Evolutionary conservation across 2,113 vertebrate genomes (phyloP).

Genomic region (Calidris pygmaea): DNA sequence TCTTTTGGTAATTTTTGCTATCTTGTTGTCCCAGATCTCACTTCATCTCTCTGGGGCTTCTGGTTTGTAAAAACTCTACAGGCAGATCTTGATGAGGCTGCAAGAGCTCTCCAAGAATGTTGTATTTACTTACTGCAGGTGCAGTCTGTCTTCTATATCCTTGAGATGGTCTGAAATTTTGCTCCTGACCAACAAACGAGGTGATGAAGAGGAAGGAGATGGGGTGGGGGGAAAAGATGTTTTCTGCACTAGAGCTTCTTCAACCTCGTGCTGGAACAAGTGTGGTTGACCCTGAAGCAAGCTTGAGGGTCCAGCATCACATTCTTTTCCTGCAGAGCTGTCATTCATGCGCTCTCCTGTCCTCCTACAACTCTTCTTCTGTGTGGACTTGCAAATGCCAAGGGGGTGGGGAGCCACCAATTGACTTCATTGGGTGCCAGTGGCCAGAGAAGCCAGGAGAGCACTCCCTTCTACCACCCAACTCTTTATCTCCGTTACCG

Average conservation of each 20-base stretch:
- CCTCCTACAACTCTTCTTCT: neutral
- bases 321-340: neutral
- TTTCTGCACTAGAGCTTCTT: neutral
- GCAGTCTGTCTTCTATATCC: neutral
- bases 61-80: neutral
- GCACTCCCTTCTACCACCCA: neutral
- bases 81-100: neutral
- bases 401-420: neutral
- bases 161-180: neutral
- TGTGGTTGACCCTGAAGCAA: neutral
- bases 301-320: too few relatives aligned
- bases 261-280: neutral
- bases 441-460: neutral
- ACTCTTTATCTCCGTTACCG: neutral
- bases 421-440: neutral
- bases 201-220: neutral
- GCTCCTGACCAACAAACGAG: neutral
- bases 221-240: neutral
- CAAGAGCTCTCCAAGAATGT: neutral
- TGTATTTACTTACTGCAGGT: neutral
- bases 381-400: neutral
- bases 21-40: neutral
- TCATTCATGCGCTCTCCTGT: rapidly evolving
- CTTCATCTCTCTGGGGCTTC: neutral
- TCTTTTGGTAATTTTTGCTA: neutral